These are phyloP conservation scores for Octodonta nipae DNA, from an alignment of 2,888 invertebrate genomes.

Conservation along the genomic window DNA sequence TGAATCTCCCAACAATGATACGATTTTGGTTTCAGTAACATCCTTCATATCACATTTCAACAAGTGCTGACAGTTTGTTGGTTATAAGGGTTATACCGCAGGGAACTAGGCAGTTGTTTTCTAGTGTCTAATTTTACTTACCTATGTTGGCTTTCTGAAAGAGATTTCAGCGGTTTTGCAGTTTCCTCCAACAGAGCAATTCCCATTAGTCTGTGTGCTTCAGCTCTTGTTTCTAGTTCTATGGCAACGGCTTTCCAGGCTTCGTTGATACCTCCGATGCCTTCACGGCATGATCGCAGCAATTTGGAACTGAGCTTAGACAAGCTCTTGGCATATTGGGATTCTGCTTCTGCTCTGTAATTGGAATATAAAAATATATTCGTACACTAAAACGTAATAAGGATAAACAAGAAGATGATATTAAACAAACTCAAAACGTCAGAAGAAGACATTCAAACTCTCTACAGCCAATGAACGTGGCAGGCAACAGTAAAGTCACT, in stretches of 20 bases:
- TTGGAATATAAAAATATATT: no score
- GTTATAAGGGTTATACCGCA: no score
- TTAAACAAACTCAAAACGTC: neutral
- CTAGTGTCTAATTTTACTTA: constrained; percentile 7
- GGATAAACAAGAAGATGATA: neutral
- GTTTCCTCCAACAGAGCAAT: constrained; percentile 69
- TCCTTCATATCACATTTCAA: no score
- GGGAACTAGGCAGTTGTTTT: no score
- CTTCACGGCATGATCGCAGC: constrained; percentile 66
- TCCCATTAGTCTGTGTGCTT: constrained; percentile 60
- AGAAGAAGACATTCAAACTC: neutral
- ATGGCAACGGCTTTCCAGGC: constrained; percentile 83
- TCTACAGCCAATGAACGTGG: no score
- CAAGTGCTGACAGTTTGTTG: no score
- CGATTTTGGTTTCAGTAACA: no score
- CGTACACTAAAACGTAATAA: no score
- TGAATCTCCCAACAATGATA: no score
- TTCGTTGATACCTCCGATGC: constrained; percentile 67
- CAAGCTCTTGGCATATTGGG: constrained; percentile 79
- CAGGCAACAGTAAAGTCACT: no score
- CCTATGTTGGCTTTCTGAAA: constrained; percentile 54
- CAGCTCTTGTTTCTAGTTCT: constrained; percentile 86
- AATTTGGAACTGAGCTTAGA: constrained; percentile 77
- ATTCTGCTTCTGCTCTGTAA: constrained; percentile 78
- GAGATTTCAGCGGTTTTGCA: constrained; percentile 69